A percentile compares a stretch with the other conserved stretches of the same genome.
Conservation (phyloP, 2,888 invertebrate species). For the Augiades crinisus region DNA sequence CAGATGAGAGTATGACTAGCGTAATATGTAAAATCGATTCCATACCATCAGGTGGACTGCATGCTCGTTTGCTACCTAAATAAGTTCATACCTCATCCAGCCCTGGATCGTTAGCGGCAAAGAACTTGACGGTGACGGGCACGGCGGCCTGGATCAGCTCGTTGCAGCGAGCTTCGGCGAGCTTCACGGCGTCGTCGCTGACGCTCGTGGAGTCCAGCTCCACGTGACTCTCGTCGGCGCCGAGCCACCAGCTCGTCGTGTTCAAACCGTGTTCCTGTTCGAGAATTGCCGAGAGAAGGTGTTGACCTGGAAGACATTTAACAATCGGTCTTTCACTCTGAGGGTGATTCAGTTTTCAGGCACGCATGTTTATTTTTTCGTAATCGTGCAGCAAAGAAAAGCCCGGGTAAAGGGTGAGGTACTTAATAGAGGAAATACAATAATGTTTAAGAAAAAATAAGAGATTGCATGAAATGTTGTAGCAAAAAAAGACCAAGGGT, state of each 20-base stretch:
- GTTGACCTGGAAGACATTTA: conserved; percentile 86
- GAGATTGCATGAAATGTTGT: too few species aligned
- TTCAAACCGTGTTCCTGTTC: conserved; percentile 84
- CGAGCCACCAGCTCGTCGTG: conserved; percentile 93
- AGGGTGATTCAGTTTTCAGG: too few species aligned
- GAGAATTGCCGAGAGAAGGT: conserved; percentile 90
- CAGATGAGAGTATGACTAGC: too few species aligned
- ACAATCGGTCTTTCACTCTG: too few species aligned
- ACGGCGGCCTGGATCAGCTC: conserved; percentile 83
- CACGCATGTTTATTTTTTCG: too few species aligned
- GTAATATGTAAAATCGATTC: too few species aligned
- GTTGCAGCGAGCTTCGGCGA: conserved; percentile 85
- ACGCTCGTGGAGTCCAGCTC: conserved; percentile 83
- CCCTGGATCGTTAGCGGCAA: conserved; percentile 82
- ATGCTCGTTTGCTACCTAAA: background rate
- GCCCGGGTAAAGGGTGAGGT: too few species aligned
- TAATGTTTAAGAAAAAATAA: too few species aligned
- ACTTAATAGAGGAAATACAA: too few species aligned
- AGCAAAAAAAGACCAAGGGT: too few species aligned
- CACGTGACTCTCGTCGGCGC: conserved; percentile 86
- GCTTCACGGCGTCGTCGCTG: conserved; percentile 68
- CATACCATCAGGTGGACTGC: too few species aligned
- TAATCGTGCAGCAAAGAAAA: too few species aligned
- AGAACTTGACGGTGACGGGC: conserved; percentile 84
- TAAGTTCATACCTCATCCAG: conserved; percentile 61